Conservation (phyloP, 2,113 vertebrate species). For the Beaufortia kweichowensis region DNA sequence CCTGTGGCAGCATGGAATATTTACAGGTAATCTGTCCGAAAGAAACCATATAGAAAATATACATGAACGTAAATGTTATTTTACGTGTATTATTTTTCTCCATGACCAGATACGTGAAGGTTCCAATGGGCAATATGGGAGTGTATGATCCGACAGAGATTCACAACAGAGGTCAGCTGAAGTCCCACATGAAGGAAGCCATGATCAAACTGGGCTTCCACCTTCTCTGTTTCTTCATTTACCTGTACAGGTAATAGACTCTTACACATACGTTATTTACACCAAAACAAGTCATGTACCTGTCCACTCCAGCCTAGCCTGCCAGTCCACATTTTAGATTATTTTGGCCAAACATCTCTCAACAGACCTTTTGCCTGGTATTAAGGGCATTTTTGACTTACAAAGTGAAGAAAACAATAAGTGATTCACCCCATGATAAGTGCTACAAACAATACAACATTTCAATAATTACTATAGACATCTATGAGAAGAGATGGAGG, state of each 20-base stretch:
- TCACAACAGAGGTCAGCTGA: conserved; percentile 94
- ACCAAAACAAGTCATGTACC: neutral
- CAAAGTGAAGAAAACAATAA: too few species aligned
- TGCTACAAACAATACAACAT: too few species aligned
- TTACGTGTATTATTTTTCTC: neutral
- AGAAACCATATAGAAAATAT: neutral
- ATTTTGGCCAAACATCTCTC: too few species aligned
- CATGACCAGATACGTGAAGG: conserved; percentile 83
- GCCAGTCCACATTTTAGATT: too few species aligned
- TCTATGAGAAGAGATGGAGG: too few species aligned
- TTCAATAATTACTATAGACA: too few species aligned
- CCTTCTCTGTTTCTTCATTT: conserved; percentile 98
- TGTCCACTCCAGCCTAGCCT: neutral
- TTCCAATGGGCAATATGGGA: conserved; percentile 97
- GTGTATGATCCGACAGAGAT: conserved; percentile 99
- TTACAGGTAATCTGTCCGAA: conserved; percentile 77
- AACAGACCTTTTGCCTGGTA: too few species aligned
- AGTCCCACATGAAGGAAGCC: conserved; percentile 98
- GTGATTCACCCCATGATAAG: too few species aligned
- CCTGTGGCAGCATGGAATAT: conserved; percentile 94
- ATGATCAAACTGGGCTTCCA: conserved; percentile 99
- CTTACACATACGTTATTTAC: neutral
- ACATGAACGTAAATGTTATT: too few species aligned
- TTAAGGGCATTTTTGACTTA: too few species aligned
- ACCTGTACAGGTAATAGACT: conserved; percentile 90